Conservation (phyloP, 1,140 invertebrate genomes). For the Leptoteleia sp. region DNA sequence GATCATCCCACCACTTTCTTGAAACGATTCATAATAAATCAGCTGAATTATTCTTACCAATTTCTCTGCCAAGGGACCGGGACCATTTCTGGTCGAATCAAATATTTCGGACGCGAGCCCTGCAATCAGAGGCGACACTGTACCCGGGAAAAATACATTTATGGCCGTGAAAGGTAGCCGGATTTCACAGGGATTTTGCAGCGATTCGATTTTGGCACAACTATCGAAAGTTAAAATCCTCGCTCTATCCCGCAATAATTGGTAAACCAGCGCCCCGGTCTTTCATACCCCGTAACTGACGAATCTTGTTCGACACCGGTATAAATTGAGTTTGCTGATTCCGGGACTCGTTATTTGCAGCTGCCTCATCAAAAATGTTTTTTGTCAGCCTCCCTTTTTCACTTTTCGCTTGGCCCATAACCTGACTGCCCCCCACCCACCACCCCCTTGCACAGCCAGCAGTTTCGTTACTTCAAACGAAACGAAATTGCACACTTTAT, state of each 20-base stretch:
- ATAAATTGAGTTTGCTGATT: slow-evolving; percentile 45
- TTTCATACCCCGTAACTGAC: slow-evolving; percentile 29
- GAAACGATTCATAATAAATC: no score
- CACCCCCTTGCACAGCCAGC: no score
- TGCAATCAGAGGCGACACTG: slow-evolving; percentile 33
- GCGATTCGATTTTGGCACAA: slow-evolving; percentile 70
- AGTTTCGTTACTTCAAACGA: no score
- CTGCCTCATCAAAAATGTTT: no score
- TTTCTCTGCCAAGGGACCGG: no score
- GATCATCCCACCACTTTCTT: no score
- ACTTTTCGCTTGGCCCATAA: no score
- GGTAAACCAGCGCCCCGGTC: slow-evolving; percentile 39
- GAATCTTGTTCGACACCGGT: slow-evolving; percentile 31
- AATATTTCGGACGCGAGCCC: slow-evolving; percentile 45
- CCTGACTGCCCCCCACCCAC: no score
- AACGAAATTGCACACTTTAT: no score
- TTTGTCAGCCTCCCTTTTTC: no score
- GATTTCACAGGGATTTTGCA: slow-evolving; percentile 73
- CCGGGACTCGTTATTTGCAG: slow-evolving; percentile 24
- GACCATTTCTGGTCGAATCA: no score
- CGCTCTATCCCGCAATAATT: slow-evolving; percentile 56
- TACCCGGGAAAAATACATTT: slow-evolving; percentile 41
- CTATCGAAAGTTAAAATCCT: slow-evolving; percentile 22
- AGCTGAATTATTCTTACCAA: no score
- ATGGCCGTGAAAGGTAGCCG: slow-evolving; percentile 28